Base-by-base conservation (phyloP, 2,797 vertebrate species). In the Ceyx erithaca region DNA sequence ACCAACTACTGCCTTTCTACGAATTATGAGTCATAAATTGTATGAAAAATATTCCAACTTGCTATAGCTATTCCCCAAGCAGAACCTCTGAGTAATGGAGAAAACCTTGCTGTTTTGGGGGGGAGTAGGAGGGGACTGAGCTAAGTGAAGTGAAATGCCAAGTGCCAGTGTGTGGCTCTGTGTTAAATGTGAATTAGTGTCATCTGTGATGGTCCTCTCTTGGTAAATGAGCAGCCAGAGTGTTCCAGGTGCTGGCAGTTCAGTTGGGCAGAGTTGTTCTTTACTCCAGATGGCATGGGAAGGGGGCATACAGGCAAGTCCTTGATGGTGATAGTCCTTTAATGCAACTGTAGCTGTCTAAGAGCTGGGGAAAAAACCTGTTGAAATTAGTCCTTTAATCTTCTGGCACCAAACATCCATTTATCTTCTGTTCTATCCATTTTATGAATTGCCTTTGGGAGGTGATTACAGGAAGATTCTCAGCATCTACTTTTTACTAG, bases 21-120 rank as follows among this genome's bases (percentile, higher is more conserved):
- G 64, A 94, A 89, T 87, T 94, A 94, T 89, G 90, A 95, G 79
- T 93, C 89, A 95, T 89, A 94, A 91, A 90, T 67, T 82, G 35
- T 61, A 75, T 89, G 66, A 90, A 96, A 69, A 81, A 73, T 59
- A 82, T 31, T 90, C 23, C 25, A 6, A 33, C 69, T 91, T 91
- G 92, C 88, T 70, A 7, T 78, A 85, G 80, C 81, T 92, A 33
- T 64, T 92, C 80, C 82, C 69, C 49, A 66, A 17, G 57, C 48
- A 92, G 87, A 78, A 62, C 69, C n/a, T 89, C 55, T 91, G 92
- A 66, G 31, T 93, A 64, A 85, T 85, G 83, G 86, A 85, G 90
- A 89, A 93, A 83, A 64, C 40, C 33, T 51, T 55, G 69, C 77
- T 62, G 12, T 90, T 76, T 61, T 70, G 77, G 43, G 61, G 67